phyloP scores from a whole-genome alignment of 1,140 invertebrate genomes.

The Drosophila trapezifrons region DNA sequence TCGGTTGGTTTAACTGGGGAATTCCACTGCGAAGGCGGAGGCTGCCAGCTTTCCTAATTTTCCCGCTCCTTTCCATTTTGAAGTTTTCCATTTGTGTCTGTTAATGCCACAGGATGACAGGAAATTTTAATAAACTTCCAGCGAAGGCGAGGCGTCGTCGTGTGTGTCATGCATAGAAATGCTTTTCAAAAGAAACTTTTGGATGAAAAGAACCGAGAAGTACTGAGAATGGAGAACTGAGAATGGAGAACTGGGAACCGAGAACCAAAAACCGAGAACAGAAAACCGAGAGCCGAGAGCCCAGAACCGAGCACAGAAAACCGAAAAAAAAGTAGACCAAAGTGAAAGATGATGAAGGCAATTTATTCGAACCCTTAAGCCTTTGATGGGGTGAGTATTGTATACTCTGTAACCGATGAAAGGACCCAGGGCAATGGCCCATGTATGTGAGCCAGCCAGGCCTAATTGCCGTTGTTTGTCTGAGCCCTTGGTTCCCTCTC shows the following conservation, averaged over 20 bases:
- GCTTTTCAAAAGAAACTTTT: conserved; percentile 38
- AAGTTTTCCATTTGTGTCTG: conserved; percentile 33
- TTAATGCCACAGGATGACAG: conserved; percentile 43
- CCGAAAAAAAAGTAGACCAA: conserved; percentile 10
- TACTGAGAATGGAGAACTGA: not conserved
- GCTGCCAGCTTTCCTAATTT: no score
- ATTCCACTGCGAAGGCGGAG: conserved; percentile 5
- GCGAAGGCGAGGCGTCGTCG: not conserved
- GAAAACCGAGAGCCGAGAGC: not conserved
- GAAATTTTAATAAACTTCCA: conserved; percentile 52
- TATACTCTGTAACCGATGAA: conserved; percentile 13
- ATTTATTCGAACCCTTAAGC: conserved; percentile 67
- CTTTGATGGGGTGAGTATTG: conserved; percentile 57
- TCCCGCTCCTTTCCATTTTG: not conserved
- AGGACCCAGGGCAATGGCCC: conserved; percentile 17
- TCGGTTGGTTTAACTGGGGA: conserved; percentile 23
- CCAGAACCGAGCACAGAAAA: not conserved
- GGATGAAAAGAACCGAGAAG: conserved; percentile 13
- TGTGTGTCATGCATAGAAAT: conserved; percentile 57
- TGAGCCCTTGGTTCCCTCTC: not conserved
- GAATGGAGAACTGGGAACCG: not conserved
- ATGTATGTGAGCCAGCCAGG: conserved; percentile 28
- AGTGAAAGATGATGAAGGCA: conserved; percentile 79
- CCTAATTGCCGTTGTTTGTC: conserved; percentile 54
- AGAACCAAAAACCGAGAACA: not conserved